Conservation (phyloP, 2,888 invertebrate genomes). For the Cabera pusaria region DNA sequence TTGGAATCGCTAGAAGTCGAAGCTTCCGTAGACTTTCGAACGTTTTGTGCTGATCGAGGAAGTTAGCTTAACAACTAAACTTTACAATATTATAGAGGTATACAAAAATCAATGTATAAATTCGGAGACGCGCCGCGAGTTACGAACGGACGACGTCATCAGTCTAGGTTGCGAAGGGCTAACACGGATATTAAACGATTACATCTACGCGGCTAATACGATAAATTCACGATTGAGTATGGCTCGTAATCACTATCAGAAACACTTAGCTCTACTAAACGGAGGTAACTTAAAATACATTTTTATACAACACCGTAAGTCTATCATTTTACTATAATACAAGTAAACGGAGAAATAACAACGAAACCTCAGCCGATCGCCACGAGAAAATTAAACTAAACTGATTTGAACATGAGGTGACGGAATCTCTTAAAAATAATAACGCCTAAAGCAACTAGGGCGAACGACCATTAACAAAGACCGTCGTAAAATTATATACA, state of each 20-base stretch:
- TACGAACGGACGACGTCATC: slow-evolving; percentile 41
- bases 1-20: slow-evolving; percentile 47
- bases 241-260: slow-evolving; percentile 68
- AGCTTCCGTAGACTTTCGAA: slow-evolving; percentile 51
- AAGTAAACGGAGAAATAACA: slow-evolving; percentile 29
- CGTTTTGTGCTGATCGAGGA: slow-evolving; percentile 76
- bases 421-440: slow-evolving; percentile 45
- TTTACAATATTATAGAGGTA: slow-evolving; percentile 43
- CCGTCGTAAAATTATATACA: slow-evolving; percentile 68
- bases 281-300: slow-evolving; percentile 63
- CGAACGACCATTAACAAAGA: slow-evolving; percentile 55
- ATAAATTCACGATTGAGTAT: slow-evolving; percentile 76
- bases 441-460: slow-evolving; percentile 56
- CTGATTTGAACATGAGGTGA: slow-evolving; percentile 64
- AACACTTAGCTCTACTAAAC: slow-evolving; percentile 61
- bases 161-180: slow-evolving; percentile 65
- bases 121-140: slow-evolving; percentile 36
- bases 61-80: slow-evolving; percentile 61
- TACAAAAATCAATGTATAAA: slow-evolving; percentile 53
- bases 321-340: slow-evolving; percentile 41
- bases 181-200: slow-evolving; percentile 42
- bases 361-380: slow-evolving; percentile 21
- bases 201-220: slow-evolving; percentile 59
- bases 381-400: slow-evolving; percentile 34
- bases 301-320: slow-evolving; percentile 60